Base-by-base conservation (phyloP, 2,888 invertebrate species). In the Nasonovia ribisnigri region DNA sequence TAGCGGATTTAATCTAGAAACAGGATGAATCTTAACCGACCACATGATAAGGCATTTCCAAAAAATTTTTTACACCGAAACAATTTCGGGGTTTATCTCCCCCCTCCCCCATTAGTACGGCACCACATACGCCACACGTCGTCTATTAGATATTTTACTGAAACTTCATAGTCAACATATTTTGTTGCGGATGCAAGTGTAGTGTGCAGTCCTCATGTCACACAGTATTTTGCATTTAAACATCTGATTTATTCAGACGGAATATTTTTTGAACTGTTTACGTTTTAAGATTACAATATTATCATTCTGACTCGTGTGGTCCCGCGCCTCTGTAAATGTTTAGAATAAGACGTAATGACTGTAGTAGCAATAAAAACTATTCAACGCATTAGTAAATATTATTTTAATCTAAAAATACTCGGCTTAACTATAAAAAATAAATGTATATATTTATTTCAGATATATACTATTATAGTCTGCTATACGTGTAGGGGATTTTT, bases 381-480 rank as follows among this genome's bases (percentile, higher is more conserved):
- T 10, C 48, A n/a, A 29, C 51, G 24, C 36, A 77, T 77, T 77
- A 77, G 36, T 77, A 77, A 77, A 77, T 77, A 77, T 77, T 77
- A 77, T 77, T 42, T 77, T 36, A 77, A 77, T 77, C 77, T 77
- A 77, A 77, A 77, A 77, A 77, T 77, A 77, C 36, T 77, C 36
- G 3, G 8, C 8, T 77, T 77, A 20, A 11, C 20, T 42, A 20
- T 77, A 77, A 77, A 77, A 77, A 77, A 77, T 77, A 77, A 77
- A 77, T 20, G 57, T 57, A 36, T 77, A 36, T 36, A 77, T 42
- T 77, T 77, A 77, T 77, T 77, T 77, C 36, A 36, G 20, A 77
- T 77, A 16, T 16, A 36, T 67, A 67, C 20, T 8, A 20, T 11
- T 36, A 77, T 20, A 77, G 36, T 6, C 20, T 6, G 36, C 8